phyloP scores from a whole-genome alignment of 2,113 vertebrate species.

The Megaleporinus macrocephalus region DNA sequence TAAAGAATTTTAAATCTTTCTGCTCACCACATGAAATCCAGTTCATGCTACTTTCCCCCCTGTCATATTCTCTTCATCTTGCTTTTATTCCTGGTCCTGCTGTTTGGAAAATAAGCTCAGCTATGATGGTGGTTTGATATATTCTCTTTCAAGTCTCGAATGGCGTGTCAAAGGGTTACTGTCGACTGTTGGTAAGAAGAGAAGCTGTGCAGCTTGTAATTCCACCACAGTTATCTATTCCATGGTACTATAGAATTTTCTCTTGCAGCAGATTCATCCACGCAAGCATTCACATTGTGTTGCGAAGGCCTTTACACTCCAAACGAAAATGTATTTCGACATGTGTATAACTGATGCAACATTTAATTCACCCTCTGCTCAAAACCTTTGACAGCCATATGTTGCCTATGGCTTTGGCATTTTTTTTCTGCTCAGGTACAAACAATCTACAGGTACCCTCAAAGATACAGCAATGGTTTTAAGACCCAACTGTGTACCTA shows the following conservation, averaged over 20 bases:
- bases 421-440: too few species aligned
- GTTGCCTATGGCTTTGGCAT: too few species aligned
- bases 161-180: constrained; percentile 4
- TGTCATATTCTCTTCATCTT: constrained; percentile 33
- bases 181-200: constrained; percentile 14
- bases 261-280: constrained; percentile 11
- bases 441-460: too few species aligned
- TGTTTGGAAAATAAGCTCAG: constrained; percentile 35
- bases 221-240: constrained; percentile 16
- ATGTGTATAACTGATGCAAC: too few species aligned
- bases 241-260: constrained; percentile 20
- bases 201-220: constrained; percentile 31
- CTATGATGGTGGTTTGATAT: constrained; percentile 13
- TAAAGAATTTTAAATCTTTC: constrained; percentile 32
- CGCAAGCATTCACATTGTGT: constrained; percentile 12
- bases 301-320: background rate
- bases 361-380: too few species aligned
- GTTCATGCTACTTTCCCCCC: background rate
- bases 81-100: constrained; percentile 28
- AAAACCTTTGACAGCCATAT: too few species aligned
- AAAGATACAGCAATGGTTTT: too few species aligned
- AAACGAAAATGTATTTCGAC: too few species aligned
- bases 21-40: constrained; percentile 35
- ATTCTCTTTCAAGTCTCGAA: constrained; percentile 36
- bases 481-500: too few species aligned